A percentile compares a stretch with the other conserved stretches of the same genome.
Evolutionary conservation across 1,140 invertebrate species (phyloP).

Genomic region (Papilio aristodemus): DNA sequence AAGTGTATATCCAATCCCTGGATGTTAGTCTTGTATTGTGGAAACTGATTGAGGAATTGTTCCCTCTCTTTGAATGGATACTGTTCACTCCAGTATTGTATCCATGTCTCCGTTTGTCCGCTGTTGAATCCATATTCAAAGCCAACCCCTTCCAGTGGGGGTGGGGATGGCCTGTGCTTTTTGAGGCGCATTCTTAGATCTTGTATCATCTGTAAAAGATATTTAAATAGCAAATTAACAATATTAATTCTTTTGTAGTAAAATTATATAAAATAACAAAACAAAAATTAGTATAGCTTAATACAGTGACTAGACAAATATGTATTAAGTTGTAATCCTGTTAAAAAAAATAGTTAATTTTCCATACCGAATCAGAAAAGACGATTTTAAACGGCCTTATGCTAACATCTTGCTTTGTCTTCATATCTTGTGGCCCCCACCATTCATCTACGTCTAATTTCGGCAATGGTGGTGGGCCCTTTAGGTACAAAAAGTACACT

Average conservation of each 20-base stretch:
- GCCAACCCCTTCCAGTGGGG: conserved; percentile 83
- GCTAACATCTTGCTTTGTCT: conserved; percentile 45
- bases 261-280: too few relatives aligned
- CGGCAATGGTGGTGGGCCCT: conserved; percentile 46
- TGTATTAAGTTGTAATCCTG: too few relatives aligned
- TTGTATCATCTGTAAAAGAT: conserved; percentile 78
- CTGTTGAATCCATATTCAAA: conserved; percentile 90
- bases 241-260: too few relatives aligned
- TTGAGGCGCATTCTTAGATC: conserved; percentile 83
- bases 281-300: too few relatives aligned
- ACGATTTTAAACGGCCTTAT: conserved; percentile 47
- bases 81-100: conserved; percentile 86
- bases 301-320: too few relatives aligned
- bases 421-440: conserved; percentile 51
- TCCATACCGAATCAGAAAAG: conserved; percentile 44
- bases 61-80: conserved; percentile 87
- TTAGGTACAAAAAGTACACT: conserved; percentile 44
- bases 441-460: conserved; percentile 48
- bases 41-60: conserved; percentile 84
- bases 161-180: conserved; percentile 73
- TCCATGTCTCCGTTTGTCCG: conserved; percentile 82
- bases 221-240: background rate
- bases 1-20: conserved; percentile 88
- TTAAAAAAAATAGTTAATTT: too few relatives aligned
- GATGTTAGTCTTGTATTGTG: conserved; percentile 87